Evolutionary conservation across 2,888 invertebrate genomes (phyloP), one percentile per base, ranked within the genome.

Genomic region (Diarsia brunnea): DNA sequence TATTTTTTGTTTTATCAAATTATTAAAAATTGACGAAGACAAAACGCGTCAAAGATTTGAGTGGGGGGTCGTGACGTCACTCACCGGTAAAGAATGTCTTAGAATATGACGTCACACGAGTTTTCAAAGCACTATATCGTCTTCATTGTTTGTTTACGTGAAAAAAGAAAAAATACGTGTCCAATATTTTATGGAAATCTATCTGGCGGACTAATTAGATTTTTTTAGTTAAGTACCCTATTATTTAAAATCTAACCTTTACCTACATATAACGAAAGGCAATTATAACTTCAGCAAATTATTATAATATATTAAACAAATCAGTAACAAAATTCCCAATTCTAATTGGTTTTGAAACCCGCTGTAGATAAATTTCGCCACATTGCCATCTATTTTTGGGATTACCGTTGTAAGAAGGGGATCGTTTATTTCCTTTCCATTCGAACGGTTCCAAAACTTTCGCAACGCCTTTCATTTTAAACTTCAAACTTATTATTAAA

Each of bases 361-460:
- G 84, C 95, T 94, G 93, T 95, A 93, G 85, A 89, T 83, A 88
- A 92, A 92, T 90, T 91, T 93, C 91, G 88, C 92, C 94, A 93
- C 93, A 95, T 94, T 94, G 95, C 94, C 95, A 93, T 94, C 94
- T 95, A 95, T 95, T 95, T 94, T 94, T 89, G 94, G 95, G 95
- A 96, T 96, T 95, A 96, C 94, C 92, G 92, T 94, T 95, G 95
- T 95, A 95, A 96, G 96, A 94, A 95, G 96, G 96, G 96, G 96
- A 95, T 95, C 95, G 90, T 95, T 94, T 94, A 95, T 95, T 96
- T 95, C 94, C 93, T 93, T 94, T 93, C 90, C 86, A 91, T 90
- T 87, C 88, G 84, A 87, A 87, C 79, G 89, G 81, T 92, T 92
- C 91, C 89, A 90, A 95, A 95, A 94, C 91, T 94, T 92, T 90